These are phyloP conservation scores for Chloroclysta siterata DNA, from an alignment of 2,888 invertebrate species.

Conservation along the genomic window DNA sequence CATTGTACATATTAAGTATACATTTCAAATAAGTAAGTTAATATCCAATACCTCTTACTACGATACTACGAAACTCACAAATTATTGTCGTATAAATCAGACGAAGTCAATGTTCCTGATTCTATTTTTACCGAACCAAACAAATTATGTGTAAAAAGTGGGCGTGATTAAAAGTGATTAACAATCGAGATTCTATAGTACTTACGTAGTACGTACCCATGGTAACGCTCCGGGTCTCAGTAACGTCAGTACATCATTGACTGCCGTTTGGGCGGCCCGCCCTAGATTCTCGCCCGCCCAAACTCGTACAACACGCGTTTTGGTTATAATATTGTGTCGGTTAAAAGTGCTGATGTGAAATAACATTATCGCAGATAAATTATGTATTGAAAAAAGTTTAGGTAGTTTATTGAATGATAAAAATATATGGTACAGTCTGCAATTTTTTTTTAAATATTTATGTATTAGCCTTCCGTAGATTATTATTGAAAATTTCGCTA, in stretches of 20 bases:
- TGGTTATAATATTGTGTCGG: conserved; percentile 4
- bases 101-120: too few relatives aligned
- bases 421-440: too few relatives aligned
- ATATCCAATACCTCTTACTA: too few relatives aligned
- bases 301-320: conserved; percentile 18
- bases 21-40: too few relatives aligned
- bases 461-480: too few relatives aligned
- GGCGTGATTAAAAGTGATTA: conserved; percentile 9
- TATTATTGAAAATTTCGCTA: too few relatives aligned
- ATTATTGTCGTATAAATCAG: too few relatives aligned
- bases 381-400: background rate
- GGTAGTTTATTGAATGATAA: too few relatives aligned
- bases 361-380: conserved; percentile 4
- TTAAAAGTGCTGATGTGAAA: conserved; percentile 17
- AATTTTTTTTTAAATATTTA: too few relatives aligned
- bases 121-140: background rate
- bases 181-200: conserved; percentile 25
- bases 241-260: conserved; percentile 57
- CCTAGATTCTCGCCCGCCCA: conserved; percentile 47
- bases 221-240: conserved; percentile 43
- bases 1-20: too few relatives aligned
- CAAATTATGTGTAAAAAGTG: background rate
- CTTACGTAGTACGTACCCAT: conserved; percentile 29
- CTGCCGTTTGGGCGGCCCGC: conserved; percentile 62
- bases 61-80: too few relatives aligned